Conservation (phyloP, 2,797 vertebrate genomes). For the Malacoraja senta region DNA sequence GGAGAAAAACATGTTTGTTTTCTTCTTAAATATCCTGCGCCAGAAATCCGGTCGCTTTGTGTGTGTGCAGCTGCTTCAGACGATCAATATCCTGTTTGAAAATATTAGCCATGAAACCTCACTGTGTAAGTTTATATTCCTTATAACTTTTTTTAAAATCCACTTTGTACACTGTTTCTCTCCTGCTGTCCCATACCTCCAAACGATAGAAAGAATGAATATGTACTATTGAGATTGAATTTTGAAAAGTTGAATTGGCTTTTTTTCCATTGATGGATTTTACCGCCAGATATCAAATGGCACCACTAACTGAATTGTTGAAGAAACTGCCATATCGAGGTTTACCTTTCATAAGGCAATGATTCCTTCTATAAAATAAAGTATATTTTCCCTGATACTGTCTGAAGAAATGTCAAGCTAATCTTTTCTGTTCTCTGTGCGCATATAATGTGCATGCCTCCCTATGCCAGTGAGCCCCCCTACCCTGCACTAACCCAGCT, state of each 20-base stretch:
- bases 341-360: background rate
- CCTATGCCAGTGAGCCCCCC: background rate
- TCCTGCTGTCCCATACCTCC: background rate
- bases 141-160: background rate
- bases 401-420: background rate
- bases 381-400: too few species aligned
- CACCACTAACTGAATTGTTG: background rate
- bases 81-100: constrained; percentile 95
- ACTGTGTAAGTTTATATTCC: constrained; percentile 69
- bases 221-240: background rate
- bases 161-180: background rate
- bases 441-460: background rate
- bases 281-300: background rate
- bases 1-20: constrained; percentile 99
- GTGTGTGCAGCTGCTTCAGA: constrained; percentile 95
- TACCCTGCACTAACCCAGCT: too few species aligned
- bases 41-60: constrained; percentile 96
- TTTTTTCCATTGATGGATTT: background rate
- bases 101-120: constrained; percentile 98
- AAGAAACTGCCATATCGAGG: background rate
- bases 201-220: background rate
- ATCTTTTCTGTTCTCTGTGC: background rate
- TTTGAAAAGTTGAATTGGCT: background rate
- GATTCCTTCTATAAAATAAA: background rate
- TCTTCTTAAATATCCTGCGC: constrained; percentile 94